Percentiles rank a stretch among this genome's conserved stretches.
These are phyloP conservation scores for Enteromius trimaculatus DNA, from an alignment of 2,797 vertebrate species.

Conservation along the genomic window DNA sequence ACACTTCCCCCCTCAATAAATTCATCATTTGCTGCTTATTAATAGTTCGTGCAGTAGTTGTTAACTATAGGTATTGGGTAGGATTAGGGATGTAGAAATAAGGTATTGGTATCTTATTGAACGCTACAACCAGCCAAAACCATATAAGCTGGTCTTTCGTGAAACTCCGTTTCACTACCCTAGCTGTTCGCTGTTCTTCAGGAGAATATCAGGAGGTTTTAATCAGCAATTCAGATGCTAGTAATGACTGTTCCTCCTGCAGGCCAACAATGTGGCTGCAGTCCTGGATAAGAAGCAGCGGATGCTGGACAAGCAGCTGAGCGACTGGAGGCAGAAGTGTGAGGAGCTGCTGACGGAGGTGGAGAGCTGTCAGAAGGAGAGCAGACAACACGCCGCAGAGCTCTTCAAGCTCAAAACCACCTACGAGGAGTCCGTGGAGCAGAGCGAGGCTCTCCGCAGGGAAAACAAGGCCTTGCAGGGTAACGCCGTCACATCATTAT, in stretches of 20 bases:
- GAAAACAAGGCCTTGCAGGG: constrained; percentile 84
- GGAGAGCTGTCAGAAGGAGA: constrained; percentile 84
- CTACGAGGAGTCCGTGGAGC: constrained; percentile 81
- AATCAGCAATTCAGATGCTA: not conserved
- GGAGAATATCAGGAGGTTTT: not conserved
- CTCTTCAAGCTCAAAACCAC: constrained; percentile 83
- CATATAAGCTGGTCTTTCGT: not conserved
- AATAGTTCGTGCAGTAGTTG: no score
- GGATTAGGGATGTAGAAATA: no score
- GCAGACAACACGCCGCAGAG: constrained; percentile 76
- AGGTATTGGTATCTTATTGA: no score
- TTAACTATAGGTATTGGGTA: no score
- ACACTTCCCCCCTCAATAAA: no score
- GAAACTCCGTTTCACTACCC: not conserved
- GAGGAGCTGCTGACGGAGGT: constrained; percentile 81
- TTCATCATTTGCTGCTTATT: no score
- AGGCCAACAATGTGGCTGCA: constrained; percentile 73
- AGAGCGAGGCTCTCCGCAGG: constrained; percentile 74
- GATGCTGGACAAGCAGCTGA: constrained; percentile 82
- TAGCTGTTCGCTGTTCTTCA: not conserved
- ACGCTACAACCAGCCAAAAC: not conserved
- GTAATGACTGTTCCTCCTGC: constrained; percentile 5
- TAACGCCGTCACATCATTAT: constrained; percentile 50
- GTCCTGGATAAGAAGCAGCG: constrained; percentile 83
- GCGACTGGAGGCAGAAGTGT: constrained; percentile 82